Evolutionary conservation across 2,113 vertebrate species (phyloP).

Genomic region (Shinisaurus crocodilurus): DNA sequence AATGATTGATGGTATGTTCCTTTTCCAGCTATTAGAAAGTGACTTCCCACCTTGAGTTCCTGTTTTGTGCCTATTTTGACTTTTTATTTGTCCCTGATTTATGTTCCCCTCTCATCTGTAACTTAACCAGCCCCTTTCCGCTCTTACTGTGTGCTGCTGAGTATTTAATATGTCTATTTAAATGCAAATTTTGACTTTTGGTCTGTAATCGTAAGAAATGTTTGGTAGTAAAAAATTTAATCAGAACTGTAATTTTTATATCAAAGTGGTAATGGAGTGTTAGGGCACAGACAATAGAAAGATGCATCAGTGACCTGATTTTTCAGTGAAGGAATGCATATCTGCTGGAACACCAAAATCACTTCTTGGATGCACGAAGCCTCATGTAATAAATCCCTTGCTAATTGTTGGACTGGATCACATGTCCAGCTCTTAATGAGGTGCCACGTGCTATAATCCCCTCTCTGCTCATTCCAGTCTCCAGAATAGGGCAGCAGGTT

Average conservation of each 20-base stretch:
- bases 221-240: constrained; percentile 80
- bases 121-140: constrained; percentile 58
- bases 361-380: background rate
- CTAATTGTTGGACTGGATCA: background rate
- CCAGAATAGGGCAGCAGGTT: background rate
- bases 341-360: background rate
- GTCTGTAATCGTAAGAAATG: constrained; percentile 79
- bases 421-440: background rate
- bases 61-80: background rate
- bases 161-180: constrained; percentile 83
- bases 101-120: constrained; percentile 20
- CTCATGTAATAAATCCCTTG: rapidly evolving
- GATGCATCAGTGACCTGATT: background rate
- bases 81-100: constrained; percentile 1
- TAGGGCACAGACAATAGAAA: constrained; percentile 41
- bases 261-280: constrained; percentile 56
- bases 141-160: constrained; percentile 60
- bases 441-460: background rate
- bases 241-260: constrained; percentile 75
- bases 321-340: rapidly evolving
- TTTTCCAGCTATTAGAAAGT: background rate
- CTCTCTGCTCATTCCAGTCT: background rate
- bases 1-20: background rate
- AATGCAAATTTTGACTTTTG: constrained; percentile 85
- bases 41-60: background rate